phyloP scores from a whole-genome alignment of 2,113 vertebrate genomes.

The Elephas maximus region DNA sequence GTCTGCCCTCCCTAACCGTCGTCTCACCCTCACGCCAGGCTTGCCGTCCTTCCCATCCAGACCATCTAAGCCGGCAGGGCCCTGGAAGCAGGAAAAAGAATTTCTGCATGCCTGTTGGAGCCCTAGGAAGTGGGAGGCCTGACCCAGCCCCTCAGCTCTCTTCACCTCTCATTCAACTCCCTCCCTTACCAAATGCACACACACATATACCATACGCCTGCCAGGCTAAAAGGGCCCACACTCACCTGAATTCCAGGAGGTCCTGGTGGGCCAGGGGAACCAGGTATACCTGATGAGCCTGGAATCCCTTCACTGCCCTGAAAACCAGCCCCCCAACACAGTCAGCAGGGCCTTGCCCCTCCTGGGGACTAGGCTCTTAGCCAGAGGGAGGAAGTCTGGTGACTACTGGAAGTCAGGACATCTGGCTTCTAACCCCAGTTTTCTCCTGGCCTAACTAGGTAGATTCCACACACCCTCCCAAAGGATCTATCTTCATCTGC shows the following conservation, averaged over 20 bases:
- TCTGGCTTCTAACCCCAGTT: not conserved
- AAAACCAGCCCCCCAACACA: not conserved
- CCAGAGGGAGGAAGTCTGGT: not conserved
- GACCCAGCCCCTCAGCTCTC: not conserved
- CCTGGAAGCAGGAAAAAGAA: conserved; percentile 86
- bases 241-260: conserved; percentile 91
- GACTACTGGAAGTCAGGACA: not conserved
- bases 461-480: not conserved
- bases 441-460: not conserved
- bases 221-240: not conserved
- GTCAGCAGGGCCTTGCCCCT: fast-evolving
- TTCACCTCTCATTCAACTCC: not conserved
- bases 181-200: not conserved
- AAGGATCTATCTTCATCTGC: not conserved
- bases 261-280: conserved; percentile 92
- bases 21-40: conserved; percentile 93
- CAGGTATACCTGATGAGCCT: conserved; percentile 91
- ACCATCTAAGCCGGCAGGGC: conserved; percentile 95
- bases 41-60: conserved; percentile 97
- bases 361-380: fast-evolving
- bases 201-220: fast-evolving
- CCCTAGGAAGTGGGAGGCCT: not conserved
- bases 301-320: conserved; percentile 94
- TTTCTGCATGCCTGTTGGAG: not conserved
- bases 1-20: fast-evolving